These are phyloP conservation scores for Planiliza haematocheilus DNA, from an alignment of 2,113 vertebrate genomes.

Conservation along the genomic window DNA sequence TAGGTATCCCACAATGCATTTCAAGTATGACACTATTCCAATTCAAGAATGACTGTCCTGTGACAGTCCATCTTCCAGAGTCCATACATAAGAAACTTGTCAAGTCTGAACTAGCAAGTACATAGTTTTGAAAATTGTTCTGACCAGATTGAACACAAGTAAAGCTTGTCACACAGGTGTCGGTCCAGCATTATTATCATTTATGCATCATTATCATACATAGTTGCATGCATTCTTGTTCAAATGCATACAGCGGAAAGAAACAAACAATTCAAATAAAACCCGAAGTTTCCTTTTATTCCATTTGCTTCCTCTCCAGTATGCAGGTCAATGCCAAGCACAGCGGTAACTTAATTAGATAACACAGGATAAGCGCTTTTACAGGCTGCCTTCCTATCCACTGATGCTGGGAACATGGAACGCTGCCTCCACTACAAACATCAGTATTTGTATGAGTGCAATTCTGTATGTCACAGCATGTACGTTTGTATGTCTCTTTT, in stretches of 20 bases:
- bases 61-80: no score
- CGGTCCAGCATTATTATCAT: no score
- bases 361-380: slow-evolving; percentile 49
- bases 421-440: slow-evolving; percentile 62
- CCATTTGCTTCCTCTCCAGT: neutral
- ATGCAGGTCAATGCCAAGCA: slow-evolving; percentile 17
- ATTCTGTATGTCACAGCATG: slow-evolving; percentile 58
- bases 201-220: no score
- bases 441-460: slow-evolving; percentile 73
- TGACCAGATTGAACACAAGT: no score
- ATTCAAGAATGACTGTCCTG: no score
- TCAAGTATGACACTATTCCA: no score
- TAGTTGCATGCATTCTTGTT: no score
- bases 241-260: neutral
- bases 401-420: slow-evolving; percentile 65
- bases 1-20: no score
- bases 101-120: no score
- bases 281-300: neutral
- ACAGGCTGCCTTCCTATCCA: slow-evolving; percentile 48
- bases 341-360: slow-evolving; percentile 43
- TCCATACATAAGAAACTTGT: no score
- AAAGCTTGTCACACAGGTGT: no score
- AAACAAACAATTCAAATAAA: neutral
- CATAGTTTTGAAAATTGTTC: no score
- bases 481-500: slow-evolving; percentile 35